Conservation (phyloP, 2,797 vertebrate species). For the Tapirus indicus region DNA sequence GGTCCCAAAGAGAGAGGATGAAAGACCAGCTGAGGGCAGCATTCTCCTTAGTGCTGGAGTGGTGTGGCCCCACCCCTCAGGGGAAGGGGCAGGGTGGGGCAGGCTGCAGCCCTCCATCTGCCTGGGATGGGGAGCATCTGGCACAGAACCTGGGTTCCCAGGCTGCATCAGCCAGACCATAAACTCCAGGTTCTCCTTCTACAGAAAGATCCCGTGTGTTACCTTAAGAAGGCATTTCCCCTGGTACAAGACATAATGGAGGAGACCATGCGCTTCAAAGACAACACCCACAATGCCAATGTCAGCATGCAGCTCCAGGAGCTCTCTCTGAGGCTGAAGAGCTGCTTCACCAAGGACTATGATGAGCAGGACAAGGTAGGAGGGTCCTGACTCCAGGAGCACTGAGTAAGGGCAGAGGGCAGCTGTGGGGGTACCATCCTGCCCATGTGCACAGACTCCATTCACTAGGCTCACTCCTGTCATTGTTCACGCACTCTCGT, state of each 20-base stretch:
- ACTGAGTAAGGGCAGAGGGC: background rate
- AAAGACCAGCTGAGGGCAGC: background rate
- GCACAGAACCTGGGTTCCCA: background rate
- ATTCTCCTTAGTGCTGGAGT: background rate
- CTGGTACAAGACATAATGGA: constrained; percentile 84
- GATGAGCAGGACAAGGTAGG: constrained; percentile 82
- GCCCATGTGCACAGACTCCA: fast-evolving
- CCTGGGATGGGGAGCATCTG: background rate
- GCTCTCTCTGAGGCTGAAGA: constrained; percentile 75
- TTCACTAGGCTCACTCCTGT: background rate
- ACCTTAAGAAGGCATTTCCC: constrained; percentile 86
- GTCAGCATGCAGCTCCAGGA: constrained; percentile 70
- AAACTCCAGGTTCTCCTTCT: background rate
- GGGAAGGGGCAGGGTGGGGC: background rate
- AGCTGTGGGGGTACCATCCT: background rate
- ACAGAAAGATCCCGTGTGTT: constrained; percentile 85
- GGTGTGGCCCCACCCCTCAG: background rate
- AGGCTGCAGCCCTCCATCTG: background rate
- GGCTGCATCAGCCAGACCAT: background rate
- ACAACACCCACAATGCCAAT: constrained; percentile 81
- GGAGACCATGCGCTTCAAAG: constrained; percentile 85
- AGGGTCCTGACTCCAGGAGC: background rate
- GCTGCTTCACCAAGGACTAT: constrained; percentile 80
- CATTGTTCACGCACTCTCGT: background rate
- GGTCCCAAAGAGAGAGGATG: background rate